phyloP scores from a whole-genome alignment of 1,140 invertebrate species.

The Pinna nobilis region DNA sequence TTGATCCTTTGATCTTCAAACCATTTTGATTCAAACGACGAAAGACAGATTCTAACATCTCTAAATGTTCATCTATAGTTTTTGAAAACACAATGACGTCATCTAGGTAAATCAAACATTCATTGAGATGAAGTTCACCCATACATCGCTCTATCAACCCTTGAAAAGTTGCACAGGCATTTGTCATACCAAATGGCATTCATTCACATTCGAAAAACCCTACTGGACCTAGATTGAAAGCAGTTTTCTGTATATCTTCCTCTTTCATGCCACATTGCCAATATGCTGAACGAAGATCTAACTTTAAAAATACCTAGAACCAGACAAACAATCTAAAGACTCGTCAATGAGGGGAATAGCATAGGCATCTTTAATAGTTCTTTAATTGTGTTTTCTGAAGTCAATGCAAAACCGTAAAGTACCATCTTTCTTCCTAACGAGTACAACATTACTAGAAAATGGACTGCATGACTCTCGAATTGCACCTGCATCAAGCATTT shows the following conservation, averaged over 20 bases:
- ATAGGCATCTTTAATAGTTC: conserved; percentile 13
- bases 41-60: conserved; percentile 54
- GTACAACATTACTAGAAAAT: conserved; percentile 76
- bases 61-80: conserved; percentile 47
- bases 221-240: conserved; percentile 11
- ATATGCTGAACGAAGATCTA: conserved; percentile 7
- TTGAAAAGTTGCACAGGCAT: conserved; percentile 28
- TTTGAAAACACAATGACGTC: conserved; percentile 56
- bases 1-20: conserved; percentile 45
- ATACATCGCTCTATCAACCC: conserved; percentile 22
- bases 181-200: conserved; percentile 27
- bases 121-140: conserved; percentile 16
- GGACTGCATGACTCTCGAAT: conserved; percentile 58
- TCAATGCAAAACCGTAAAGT: conserved; percentile 58
- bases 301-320: conserved; percentile 12
- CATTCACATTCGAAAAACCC: conserved; percentile 27
- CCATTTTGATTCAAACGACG: conserved; percentile 40
- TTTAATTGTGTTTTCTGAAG: conserved; percentile 16
- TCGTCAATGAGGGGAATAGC: conserved; percentile 1
- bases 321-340: background rate
- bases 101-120: conserved; percentile 57
- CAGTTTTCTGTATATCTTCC: conserved; percentile 16
- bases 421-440: conserved; percentile 75
- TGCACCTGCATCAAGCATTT: conserved; percentile 39
- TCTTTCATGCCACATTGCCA: conserved; percentile 28